These are phyloP conservation scores for Ypsolopha sequella DNA, from an alignment of 2,888 invertebrate genomes.

Conservation along the genomic window DNA sequence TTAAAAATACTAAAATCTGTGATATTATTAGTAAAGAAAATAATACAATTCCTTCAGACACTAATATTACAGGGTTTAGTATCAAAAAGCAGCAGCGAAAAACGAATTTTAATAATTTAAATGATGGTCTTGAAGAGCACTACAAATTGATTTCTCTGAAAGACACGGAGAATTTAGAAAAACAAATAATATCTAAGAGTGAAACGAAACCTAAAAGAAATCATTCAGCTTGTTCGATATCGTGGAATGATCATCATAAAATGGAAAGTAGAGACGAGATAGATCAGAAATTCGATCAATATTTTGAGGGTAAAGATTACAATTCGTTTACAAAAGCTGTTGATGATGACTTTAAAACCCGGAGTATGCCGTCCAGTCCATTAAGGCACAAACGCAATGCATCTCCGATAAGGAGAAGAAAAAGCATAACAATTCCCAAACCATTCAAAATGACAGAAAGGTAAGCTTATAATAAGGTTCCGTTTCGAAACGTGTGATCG, in stretches of 20 bases:
- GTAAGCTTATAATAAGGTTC: conserved; percentile 39
- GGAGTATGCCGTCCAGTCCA: conserved; percentile 73
- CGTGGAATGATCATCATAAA: conserved; percentile 54
- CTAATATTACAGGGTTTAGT: conserved; percentile 19
- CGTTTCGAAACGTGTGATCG: no score
- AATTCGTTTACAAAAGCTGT: conserved; percentile 11
- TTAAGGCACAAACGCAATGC: conserved; percentile 38
- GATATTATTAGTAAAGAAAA: conserved; percentile 11
- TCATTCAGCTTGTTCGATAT: conserved; percentile 54
- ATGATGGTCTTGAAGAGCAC: conserved; percentile 17
- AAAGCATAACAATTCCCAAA: conserved; percentile 72
- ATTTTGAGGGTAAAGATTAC: conserved; percentile 38
- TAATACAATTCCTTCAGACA: conserved; percentile 6
- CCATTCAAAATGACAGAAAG: conserved; percentile 79
- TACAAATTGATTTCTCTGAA: not conserved
- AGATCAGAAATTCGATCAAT: conserved; percentile 50
- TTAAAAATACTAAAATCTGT: conserved; percentile 10
- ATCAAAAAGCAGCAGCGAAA: conserved; percentile 25
- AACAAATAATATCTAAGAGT: not conserved
- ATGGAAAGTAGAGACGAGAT: conserved; percentile 37
- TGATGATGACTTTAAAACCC: conserved; percentile 49
- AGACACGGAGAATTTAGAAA: not conserved
- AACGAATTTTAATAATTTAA: conserved; percentile 9
- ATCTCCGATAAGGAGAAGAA: conserved; percentile 32
- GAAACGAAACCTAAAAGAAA: not conserved